A percentile compares a stretch with the other conserved stretches of the same genome.
Evolutionary conservation across 2,888 invertebrate genomes (phyloP).

Genomic region (Caenorhabditis doughertyi): DNA sequence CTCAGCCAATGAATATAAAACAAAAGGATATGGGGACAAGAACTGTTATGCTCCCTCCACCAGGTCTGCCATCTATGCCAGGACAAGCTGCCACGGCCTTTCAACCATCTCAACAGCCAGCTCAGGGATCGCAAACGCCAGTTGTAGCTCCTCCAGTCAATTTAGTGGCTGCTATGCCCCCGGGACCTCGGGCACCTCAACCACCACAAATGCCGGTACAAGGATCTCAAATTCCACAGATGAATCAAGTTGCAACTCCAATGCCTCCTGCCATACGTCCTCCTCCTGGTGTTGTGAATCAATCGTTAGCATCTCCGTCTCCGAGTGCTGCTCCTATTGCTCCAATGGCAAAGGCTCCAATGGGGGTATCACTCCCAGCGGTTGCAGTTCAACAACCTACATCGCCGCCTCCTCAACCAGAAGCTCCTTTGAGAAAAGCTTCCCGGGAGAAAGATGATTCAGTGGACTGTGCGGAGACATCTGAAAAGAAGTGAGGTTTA

Average conservation of each 20-base stretch:
- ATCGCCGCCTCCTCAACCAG: not conserved
- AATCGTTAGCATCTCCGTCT: slow-evolving; percentile 9
- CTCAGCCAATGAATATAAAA: not conserved
- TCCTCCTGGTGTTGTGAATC: slow-evolving; percentile 6
- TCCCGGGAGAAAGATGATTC: slow-evolving; percentile 22
- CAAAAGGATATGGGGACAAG: slow-evolving; percentile 7
- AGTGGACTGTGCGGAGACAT: slow-evolving; percentile 12
- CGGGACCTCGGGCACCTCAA: not conserved
- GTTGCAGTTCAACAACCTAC: not conserved
- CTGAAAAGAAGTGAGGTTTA: slow-evolving; percentile 1
- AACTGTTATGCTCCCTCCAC: slow-evolving; percentile 39
- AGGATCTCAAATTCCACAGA: slow-evolving; percentile 25
- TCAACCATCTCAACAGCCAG: not conserved
- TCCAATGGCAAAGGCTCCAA: slow-evolving; percentile 2
- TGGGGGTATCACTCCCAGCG: not conserved
- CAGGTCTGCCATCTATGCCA: not conserved
- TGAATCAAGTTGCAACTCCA: slow-evolving; percentile 3
- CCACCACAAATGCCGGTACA: slow-evolving; percentile 1
- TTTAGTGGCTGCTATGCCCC: not conserved
- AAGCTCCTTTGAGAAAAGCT: not conserved
- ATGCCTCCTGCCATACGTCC: slow-evolving; percentile 5
- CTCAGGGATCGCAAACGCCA: slow-evolving; percentile 21
- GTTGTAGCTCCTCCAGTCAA: not conserved
- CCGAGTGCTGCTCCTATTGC: not conserved
- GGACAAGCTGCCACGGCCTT: not conserved